These are phyloP conservation scores for Dinoponera quadriceps DNA, from an alignment of 1,140 invertebrate species.

Conservation along the genomic window DNA sequence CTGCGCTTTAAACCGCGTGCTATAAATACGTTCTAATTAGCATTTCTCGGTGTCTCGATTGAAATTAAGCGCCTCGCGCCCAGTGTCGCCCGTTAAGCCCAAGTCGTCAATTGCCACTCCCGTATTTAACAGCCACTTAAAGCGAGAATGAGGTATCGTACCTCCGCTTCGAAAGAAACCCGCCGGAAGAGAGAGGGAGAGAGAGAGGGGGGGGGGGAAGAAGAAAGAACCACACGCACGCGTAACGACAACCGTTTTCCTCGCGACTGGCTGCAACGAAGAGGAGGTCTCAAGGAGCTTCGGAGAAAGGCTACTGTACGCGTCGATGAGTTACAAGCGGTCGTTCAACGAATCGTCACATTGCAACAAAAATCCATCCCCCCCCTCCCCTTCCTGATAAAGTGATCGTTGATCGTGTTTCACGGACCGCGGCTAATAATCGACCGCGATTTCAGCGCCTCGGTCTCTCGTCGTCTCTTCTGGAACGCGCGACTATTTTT, in stretches of 20 bases:
- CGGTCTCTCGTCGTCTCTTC: too few species aligned
- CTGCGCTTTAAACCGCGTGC: slow-evolving; percentile 69
- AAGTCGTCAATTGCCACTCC: slow-evolving; percentile 71
- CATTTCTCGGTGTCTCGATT: slow-evolving; percentile 77
- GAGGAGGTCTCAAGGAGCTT: background rate
- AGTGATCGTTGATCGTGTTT: slow-evolving; percentile 5
- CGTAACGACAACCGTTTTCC: slow-evolving; percentile 6
- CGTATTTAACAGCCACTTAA: slow-evolving; percentile 69
- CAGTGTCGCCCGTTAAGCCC: slow-evolving; percentile 64
- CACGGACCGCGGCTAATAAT: background rate
- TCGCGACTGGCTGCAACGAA: background rate
- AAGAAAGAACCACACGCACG: background rate
- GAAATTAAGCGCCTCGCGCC: slow-evolving; percentile 69
- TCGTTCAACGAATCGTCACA: background rate
- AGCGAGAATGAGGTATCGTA: slow-evolving; percentile 47
- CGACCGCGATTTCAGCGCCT: background rate
- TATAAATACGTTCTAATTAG: slow-evolving; percentile 78
- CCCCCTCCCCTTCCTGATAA: too few species aligned
- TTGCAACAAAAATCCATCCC: background rate
- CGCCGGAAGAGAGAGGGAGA: background rate
- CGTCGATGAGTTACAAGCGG: background rate
- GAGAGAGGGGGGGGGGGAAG: background rate
- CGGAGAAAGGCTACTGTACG: too few species aligned
- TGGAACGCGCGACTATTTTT: too few species aligned
- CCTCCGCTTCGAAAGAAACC: slow-evolving; percentile 17